Conservation (phyloP, 2,797 vertebrate species). For the Garrulus glandarius region DNA sequence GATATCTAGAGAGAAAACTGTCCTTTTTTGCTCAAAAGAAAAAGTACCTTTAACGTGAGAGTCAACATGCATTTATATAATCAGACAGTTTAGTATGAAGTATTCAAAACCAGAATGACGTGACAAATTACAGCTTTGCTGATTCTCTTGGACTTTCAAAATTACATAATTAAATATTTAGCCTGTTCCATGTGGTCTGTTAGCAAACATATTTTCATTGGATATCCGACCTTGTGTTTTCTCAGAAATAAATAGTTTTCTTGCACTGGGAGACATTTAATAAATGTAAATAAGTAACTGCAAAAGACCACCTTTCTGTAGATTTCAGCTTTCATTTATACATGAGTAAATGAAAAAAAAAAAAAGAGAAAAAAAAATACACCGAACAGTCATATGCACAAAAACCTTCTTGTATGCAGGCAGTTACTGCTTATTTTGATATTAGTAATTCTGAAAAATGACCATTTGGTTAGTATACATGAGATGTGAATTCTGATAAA, state of each 20-base stretch:
- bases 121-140: background rate
- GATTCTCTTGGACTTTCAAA: background rate
- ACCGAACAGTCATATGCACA: background rate
- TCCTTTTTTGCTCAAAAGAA: background rate
- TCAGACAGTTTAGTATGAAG: background rate
- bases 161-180: conserved; percentile 17
- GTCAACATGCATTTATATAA: background rate
- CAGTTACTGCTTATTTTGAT: background rate
- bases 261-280: background rate
- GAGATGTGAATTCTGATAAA: background rate
- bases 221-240: background rate
- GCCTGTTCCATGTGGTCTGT: background rate
- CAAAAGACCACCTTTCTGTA: background rate
- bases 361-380: background rate
- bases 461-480: background rate
- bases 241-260: background rate
- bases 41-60: background rate
- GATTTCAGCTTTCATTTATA: background rate
- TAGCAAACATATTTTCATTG: conserved; percentile 3
- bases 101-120: background rate
- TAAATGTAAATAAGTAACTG: background rate
- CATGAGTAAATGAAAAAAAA: too few species aligned
- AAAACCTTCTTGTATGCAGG: background rate
- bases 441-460: background rate
- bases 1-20: background rate